Evolutionary conservation across 2,888 invertebrate genomes (phyloP).

Genomic region (Neocrepidodera transversa): DNA sequence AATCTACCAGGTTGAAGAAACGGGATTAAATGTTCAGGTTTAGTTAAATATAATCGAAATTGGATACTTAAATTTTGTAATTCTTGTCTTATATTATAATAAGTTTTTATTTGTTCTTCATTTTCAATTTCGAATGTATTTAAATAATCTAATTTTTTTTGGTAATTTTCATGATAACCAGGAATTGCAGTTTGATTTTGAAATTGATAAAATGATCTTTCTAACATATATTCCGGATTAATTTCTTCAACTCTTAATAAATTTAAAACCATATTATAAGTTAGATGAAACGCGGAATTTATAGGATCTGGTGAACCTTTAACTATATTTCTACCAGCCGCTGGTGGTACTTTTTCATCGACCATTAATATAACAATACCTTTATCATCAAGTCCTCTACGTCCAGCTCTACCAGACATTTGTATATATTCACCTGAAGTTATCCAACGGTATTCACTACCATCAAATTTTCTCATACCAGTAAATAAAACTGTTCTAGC

Average conservation of each 20-base stretch:
- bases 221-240: slow-evolving; percentile 99
- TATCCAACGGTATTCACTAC: slow-evolving; percentile 92
- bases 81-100: slow-evolving; percentile 85
- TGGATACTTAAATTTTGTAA: slow-evolving; percentile 76
- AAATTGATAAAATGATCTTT: slow-evolving; percentile 97
- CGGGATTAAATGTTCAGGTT: slow-evolving; percentile 87
- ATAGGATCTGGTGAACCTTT: slow-evolving; percentile 93
- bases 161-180: slow-evolving; percentile 80
- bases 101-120: slow-evolving; percentile 79
- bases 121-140: slow-evolving; percentile 71
- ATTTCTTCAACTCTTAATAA: slow-evolving; percentile 97
- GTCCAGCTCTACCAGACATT: slow-evolving; percentile 98
- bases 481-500: slow-evolving; percentile 98
- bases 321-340: slow-evolving; percentile 76
- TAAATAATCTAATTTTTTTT: slow-evolving; percentile 71
- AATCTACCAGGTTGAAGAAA: slow-evolving; percentile 95
- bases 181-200: slow-evolving; percentile 98
- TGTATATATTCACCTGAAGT: slow-evolving; percentile 99
- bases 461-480: slow-evolving; percentile 94
- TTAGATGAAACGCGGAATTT: slow-evolving; percentile 98
- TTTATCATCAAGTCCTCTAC: slow-evolving; percentile 95
- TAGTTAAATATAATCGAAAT: slow-evolving; percentile 80
- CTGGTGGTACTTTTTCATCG: slow-evolving; percentile 91
- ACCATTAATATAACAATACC: slow-evolving; percentile 96
- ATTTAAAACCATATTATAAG: slow-evolving; percentile 99